Evolutionary conservation across 1,140 invertebrate species (phyloP), one percentile per base, ranked within the genome.

Genomic region (Phthorimaea operculella): DNA sequence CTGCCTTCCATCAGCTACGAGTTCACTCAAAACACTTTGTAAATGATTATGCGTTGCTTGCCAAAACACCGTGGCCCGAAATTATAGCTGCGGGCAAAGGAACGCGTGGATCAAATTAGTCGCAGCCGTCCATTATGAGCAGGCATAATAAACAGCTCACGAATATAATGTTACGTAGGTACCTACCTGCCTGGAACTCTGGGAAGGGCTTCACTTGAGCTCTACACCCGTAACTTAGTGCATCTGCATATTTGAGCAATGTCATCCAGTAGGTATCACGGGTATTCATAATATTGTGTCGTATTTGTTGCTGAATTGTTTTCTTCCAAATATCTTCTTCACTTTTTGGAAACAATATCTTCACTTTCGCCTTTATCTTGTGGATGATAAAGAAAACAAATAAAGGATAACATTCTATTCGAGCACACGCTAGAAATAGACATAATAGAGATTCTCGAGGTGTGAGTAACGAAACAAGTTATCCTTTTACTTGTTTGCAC

Each of bases 81-180:
- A 47, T 9, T 47, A 16, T 47, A 47, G 44, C 44, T 47, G 44
- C 44, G 9, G 15, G 44, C 12, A 47, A 16, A 47, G 44, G 16
- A 47, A 47, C 44, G 44, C 44, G 36, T 47, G 15, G 44, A 47
- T 47, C 44, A 47, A 47, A 47, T 47, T 15, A 47, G 44, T 47
- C 44, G 44, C 44, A 47, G 10, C 14, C 8, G 1, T 17, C 16
- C 14, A 8, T 16, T 47, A 47, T 47, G 10, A 15, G 14, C 15
- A 17, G 16, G 44, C n/a, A 15, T 47, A 47, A 4, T 47, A 47
- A 47, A 47, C 44, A 47, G 44, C 14, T 4, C 44, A 47, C 15
- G 16, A 47, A 39, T n/a, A 39, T 39, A 39, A 12, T 39, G n/a
- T 28, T 39, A 39, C 10, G 10, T 39, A 39, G n/a, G 2, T 39